These are phyloP conservation scores for Manis crassicaudata DNA, from an alignment of 2,797 vertebrate species.

Conservation along the genomic window DNA sequence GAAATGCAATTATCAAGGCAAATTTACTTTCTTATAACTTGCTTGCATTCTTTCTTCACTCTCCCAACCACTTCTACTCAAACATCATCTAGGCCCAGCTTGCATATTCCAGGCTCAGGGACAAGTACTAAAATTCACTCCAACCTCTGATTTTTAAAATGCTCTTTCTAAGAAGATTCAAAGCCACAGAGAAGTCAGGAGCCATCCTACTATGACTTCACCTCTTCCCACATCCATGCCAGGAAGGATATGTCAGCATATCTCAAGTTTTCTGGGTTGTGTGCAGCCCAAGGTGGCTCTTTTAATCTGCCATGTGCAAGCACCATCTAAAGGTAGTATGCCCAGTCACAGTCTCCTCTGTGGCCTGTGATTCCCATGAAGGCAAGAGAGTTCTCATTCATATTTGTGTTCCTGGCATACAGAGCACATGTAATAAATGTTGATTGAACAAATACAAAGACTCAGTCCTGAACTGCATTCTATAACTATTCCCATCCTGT, in stretches of 20 bases:
- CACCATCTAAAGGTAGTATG: background rate
- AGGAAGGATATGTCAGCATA: background rate
- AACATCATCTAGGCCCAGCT: constrained; percentile 1
- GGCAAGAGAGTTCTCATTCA: background rate
- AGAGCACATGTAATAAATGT: constrained; percentile 25
- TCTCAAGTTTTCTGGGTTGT: background rate
- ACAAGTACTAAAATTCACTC: background rate
- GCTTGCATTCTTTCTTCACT: background rate
- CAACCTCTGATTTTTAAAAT: background rate
- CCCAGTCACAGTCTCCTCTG: background rate
- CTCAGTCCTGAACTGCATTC: background rate
- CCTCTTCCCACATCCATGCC: background rate
- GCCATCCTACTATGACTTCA: background rate
- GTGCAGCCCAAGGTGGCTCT: background rate
- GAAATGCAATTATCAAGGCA: constrained; percentile 26
- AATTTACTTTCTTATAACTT: constrained; percentile 17
- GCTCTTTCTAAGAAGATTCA: background rate
- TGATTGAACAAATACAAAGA: background rate
- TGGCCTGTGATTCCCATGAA: constrained; percentile 1
- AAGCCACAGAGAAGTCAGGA: background rate
- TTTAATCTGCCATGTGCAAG: background rate
- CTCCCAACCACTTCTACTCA: background rate
- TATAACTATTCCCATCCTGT: background rate
- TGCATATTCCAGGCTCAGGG: background rate
- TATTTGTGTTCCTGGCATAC: constrained; percentile 25